Base-by-base conservation (phyloP, 2,797 vertebrate genomes). In the Limnodromus scolopaceus region DNA sequence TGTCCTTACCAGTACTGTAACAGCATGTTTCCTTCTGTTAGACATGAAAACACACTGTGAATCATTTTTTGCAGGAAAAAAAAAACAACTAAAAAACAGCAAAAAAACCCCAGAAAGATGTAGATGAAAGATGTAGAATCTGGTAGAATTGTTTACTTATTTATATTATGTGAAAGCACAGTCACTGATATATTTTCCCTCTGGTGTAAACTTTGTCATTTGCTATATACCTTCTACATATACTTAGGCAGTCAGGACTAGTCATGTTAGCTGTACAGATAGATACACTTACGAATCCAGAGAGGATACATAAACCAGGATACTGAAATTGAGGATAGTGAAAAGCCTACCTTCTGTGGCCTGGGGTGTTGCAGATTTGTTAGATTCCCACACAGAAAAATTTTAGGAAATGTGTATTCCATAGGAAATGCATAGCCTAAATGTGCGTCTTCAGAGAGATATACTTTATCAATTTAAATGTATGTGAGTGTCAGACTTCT, bases 1-100 rank as follows among this genome's bases (percentile, higher is more conserved):
- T n/a, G 75, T 30, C 30, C 30, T 76, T 63, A 36, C 9, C 38
- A 76, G 55, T 11, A 48, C 19, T 32, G 3, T 36, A 87, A 36
- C 6, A 63, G 8, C 19, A 16, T 4, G 3, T 84, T 93, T 64
- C 30, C 17, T 25, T 68, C 45, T 46, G 13, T 58, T 76, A 71
- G n/a, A 38, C 19, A 55, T 0, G 0, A 84, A 84, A 84, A 30
- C 3, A 24, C 2, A 2, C 1, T 4, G 4, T 38, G 28, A 78
- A 71, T 61, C 2, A 24, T 8, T 24, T 22, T 81, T 82, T 23
- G 1, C 11, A 36, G 22, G 3, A 41, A 34, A 24, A 18, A 25
- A 58, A 58, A 36, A 23, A 9, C 14, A 53, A 53, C 27, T 27
- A 17, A 51, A 53, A 30, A 32, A 13, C 30, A 4, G 5, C 11